Evolutionary conservation across 2,113 vertebrate species (phyloP), one percentile per base, ranked within the genome.

Genomic region (Nesogale talazaci): DNA sequence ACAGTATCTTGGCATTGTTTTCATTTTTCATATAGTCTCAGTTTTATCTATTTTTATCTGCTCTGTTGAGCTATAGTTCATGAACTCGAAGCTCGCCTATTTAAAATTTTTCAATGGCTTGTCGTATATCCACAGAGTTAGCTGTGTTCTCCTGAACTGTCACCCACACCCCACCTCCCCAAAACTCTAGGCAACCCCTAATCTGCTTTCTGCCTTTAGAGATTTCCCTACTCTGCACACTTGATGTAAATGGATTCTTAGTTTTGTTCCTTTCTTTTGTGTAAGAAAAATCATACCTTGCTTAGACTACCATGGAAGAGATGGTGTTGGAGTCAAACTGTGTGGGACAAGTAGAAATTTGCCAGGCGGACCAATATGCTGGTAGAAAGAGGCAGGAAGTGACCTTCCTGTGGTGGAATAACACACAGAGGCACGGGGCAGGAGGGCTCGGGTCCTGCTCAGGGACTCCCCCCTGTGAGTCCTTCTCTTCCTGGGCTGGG

Each of bases 21-120:
- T 52, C 25, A 20, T 86, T 65, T 36, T 72, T 59, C 84, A 56
- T n/a, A n/a, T 85, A 80, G 20, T 77, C 74, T 89, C 23, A 57
- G 23, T 89, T 90, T 75, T 52, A 52, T 52, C 83, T 90, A 34
- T 59, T 76, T 46, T 87, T 27, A 74, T 72, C 17, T 25, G 14
- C 59, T 92, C 80, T 86, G 23, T 40, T 88, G 78, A 88, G 36
- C 63, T 65, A 15, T 12, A 84, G 42, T 90, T 86, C 42, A 34
- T 14, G n/a, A 36, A 57, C 34, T 15, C 3, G 76, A 52, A 69
- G 5, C 80, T 46, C 22, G 29, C 52, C 38, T 56, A 38, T 40
- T 38, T 31, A 59, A 88, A 82, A 9, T 38, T 46, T 57, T 4
- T 83, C 16, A 40, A 61, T 74, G 65, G 40, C 56, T 80, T 86